Percentiles rank a stretch among this genome's conserved stretches.
phyloP scores from a whole-genome alignment of 1,140 invertebrate species.

The Mercenaria mercenaria region DNA sequence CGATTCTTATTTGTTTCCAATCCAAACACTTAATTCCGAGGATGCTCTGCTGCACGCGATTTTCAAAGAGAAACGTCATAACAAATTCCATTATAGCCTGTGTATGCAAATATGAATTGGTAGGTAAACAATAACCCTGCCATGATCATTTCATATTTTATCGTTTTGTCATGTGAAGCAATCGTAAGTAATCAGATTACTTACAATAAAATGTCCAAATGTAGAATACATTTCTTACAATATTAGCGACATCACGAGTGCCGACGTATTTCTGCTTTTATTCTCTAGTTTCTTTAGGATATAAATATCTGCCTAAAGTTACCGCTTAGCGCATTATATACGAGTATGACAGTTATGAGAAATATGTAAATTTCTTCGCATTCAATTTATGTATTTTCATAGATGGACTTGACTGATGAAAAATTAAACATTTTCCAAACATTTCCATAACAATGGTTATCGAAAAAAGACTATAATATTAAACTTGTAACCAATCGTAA shows the following conservation, averaged over 20 bases:
- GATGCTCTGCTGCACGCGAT: conserved; percentile 43
- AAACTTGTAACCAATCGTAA: background rate
- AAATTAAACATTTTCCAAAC: background rate
- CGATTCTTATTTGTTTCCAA: conserved; percentile 64
- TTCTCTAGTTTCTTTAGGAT: background rate
- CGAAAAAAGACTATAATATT: background rate
- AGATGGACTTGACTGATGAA: background rate
- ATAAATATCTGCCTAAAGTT: background rate
- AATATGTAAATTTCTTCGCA: background rate
- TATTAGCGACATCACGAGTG: background rate
- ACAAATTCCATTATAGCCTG: conserved; percentile 29
- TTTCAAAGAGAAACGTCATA: conserved; percentile 20
- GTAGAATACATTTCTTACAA: background rate
- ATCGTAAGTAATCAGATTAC: conserved; percentile 19
- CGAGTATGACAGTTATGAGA: background rate
- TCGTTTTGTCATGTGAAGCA: background rate
- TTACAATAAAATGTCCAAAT: conserved; percentile 22
- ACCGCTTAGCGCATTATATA: background rate
- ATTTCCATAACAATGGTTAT: background rate
- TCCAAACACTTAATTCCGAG: conserved; percentile 43
- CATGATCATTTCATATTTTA: conserved; percentile 51
- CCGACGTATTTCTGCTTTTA: conserved; percentile 14
- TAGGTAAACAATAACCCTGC: conserved; percentile 43
- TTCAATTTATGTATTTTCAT: background rate
- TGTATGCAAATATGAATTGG: conserved; percentile 27